Evolutionary conservation across 2,888 invertebrate genomes (phyloP), one percentile per base, ranked within the genome.

Genomic region (Xestia ashworthii): DNA sequence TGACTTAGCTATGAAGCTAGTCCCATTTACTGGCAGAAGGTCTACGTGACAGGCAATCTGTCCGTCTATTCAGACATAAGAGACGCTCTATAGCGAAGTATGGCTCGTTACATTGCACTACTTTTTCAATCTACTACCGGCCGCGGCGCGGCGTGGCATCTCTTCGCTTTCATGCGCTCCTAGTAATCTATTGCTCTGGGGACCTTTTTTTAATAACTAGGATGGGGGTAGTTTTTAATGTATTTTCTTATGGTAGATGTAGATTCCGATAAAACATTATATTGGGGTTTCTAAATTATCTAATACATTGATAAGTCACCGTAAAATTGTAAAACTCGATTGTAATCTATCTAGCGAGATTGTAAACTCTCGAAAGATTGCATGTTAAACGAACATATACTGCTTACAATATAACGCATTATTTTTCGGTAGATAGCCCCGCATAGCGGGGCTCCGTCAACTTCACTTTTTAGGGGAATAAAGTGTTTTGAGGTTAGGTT

Each of bases 41-140:
- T 70, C 60, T 67, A 73, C 76, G 74, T 80, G 84, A 74, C 75
- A 82, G 65, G 78, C 77, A 87, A 87, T 88, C 84, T 78, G 81
- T 74, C 72, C 69, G 53, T 69, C 84, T 74, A 81, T 88, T 88
- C 88, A 86, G 60, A 19, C 72, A 69, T 44, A 46, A 50, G 22
- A 8, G 58, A 74, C 67, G 67, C 8, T 64, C 74, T 79, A 66
- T 78, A 68, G 71, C 32, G 38, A 46, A 58, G 64, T 82, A 70
- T 76, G 60, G 74, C 68, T 76, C 46, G 74, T 76, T 71, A 76
- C 60, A 76, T 76, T 74, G 76, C 70, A 71, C 71, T 71, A 80
- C 38, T 86, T 88, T 85, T 82, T 84, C 79, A 84, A 81, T 84
- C 68, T 72, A 38, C 62, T 74, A 58, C 50, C 69, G 22, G 69